Percentiles rank a stretch among this genome's conserved stretches.
These are phyloP conservation scores for Jaculus jaculus DNA, from an alignment of 2,113 vertebrate genomes.

Conservation along the genomic window DNA sequence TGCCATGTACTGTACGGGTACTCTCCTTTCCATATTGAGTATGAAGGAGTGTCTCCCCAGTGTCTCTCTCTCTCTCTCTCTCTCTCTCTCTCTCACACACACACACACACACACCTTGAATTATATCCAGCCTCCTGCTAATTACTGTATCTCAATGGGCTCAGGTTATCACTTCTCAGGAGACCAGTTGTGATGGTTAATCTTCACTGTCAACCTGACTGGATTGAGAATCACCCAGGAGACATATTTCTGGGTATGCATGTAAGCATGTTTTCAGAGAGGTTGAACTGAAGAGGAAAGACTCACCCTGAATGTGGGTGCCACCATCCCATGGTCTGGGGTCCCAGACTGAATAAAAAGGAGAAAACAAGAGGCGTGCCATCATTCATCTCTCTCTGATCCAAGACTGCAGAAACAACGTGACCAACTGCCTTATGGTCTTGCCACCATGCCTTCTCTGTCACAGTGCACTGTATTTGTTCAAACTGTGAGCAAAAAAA, in stretches of 20 bases:
- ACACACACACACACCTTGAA: not conserved
- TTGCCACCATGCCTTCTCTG: not conserved
- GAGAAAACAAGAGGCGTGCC: not conserved
- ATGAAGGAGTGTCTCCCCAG: not conserved
- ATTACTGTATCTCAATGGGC: not conserved
- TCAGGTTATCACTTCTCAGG: slow-evolving; percentile 27
- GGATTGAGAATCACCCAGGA: not conserved
- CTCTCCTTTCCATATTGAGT: slow-evolving; percentile 16
- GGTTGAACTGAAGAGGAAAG: not conserved
- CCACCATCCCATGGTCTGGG: not conserved
- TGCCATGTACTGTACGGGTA: not conserved
- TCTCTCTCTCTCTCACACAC: not conserved
- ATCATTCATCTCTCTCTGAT: not conserved
- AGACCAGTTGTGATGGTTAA: not conserved
- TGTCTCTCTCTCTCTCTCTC: not conserved
- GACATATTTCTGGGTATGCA: not conserved
- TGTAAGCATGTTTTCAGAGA: not conserved
- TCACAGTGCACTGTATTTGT: not conserved
- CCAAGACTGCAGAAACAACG: not conserved
- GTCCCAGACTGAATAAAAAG: not conserved
- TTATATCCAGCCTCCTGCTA: not conserved
- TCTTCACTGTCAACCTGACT: not conserved
- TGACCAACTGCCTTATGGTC: not conserved
- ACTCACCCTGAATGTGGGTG: not conserved
- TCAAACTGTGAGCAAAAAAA: not conserved